A percentile compares a stretch with the other conserved stretches of the same genome.
Conservation (phyloP, 1,140 invertebrate species). For the Atta cephalotes region DNA sequence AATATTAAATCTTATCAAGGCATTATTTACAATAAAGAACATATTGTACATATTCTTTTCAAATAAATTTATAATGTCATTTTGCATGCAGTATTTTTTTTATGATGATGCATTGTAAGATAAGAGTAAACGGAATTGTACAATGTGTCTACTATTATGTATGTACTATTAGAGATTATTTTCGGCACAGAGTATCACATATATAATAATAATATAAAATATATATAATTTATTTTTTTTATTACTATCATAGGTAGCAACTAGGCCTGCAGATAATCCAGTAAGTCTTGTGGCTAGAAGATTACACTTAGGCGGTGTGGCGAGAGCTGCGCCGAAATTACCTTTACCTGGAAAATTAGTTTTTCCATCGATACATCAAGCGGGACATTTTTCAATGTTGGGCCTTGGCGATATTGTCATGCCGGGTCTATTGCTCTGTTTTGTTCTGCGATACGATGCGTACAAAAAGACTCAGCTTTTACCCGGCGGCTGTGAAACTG, state of each 20-base stretch:
- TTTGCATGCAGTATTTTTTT: background rate
- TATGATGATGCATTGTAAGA: conserved; percentile 14
- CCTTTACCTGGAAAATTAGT: conserved; percentile 98
- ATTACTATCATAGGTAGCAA: conserved; percentile 89
- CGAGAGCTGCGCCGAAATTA: conserved; percentile 96
- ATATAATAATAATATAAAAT: background rate
- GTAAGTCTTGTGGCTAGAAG: conserved; percentile 97
- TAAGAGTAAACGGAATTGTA: conserved; percentile 17
- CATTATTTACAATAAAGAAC: background rate
- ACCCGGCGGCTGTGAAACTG: conserved; percentile 90
- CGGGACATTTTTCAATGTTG: conserved; percentile 98
- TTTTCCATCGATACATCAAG: conserved; percentile 98
- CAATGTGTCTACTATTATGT: conserved; percentile 11
- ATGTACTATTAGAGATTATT: background rate
- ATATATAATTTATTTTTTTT: conserved; percentile 20
- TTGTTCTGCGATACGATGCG: conserved; percentile 97
- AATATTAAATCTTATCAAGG: background rate
- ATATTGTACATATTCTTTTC: background rate
- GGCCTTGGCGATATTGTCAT: conserved; percentile 98
- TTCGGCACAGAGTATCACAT: background rate
- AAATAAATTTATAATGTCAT: background rate
- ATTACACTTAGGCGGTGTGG: conserved; percentile 94
- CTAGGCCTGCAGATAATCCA: conserved; percentile 97
- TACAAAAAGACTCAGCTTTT: conserved; percentile 96
- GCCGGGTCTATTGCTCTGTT: conserved; percentile 98